phyloP scores from a whole-genome alignment of 1,140 invertebrate species.

The Acromyrmex echinatior region DNA sequence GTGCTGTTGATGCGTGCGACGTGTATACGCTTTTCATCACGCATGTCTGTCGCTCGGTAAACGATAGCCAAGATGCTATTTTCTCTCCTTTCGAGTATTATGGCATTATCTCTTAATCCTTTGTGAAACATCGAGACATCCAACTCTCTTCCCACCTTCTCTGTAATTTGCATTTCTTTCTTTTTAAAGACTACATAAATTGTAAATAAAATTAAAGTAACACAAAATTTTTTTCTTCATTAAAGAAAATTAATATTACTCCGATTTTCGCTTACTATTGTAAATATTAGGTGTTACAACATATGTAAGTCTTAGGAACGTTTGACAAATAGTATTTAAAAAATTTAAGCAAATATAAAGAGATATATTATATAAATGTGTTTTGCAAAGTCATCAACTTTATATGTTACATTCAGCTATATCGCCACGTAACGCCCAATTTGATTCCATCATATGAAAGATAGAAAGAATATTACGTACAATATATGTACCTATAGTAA shows the following conservation, averaged over 20 bases:
- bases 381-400: background rate
- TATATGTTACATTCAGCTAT: background rate
- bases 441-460: background rate
- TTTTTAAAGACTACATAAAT: background rate
- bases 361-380: background rate
- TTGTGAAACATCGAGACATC: background rate
- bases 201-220: background rate
- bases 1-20: constrained; percentile 8
- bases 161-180: background rate
- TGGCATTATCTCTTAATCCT: background rate
- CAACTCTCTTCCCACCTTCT: background rate
- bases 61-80: background rate
- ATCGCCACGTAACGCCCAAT: background rate
- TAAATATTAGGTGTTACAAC: background rate
- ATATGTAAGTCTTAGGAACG: background rate
- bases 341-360: background rate
- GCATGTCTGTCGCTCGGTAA: background rate
- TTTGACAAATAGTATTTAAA: background rate
- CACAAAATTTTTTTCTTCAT: background rate
- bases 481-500: background rate
- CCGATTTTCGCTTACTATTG: too few relatives aligned
- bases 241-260: background rate
- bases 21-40: constrained; percentile 18
- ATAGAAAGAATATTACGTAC: background rate
- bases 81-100: background rate